Percentiles rank a stretch among this genome's conserved stretches.
These are phyloP conservation scores for Eidolon dupreanum DNA, from an alignment of 2,797 vertebrate species.

Conservation along the genomic window DNA sequence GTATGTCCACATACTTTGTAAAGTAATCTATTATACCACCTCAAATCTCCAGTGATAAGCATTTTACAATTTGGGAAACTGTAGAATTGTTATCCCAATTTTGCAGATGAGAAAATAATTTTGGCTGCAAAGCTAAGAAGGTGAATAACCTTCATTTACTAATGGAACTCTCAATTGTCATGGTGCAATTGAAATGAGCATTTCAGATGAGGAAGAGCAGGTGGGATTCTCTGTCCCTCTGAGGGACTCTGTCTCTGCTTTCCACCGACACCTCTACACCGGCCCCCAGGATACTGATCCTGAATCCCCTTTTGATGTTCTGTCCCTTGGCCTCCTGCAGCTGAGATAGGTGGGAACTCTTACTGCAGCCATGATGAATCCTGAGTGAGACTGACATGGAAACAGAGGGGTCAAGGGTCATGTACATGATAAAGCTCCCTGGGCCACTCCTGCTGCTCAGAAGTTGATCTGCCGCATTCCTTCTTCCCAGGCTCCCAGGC, in stretches of 20 bases:
- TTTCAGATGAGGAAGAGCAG: background rate
- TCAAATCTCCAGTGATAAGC: background rate
- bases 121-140: background rate
- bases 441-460: background rate
- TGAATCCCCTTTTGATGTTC: too few species aligned
- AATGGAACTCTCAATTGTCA: background rate
- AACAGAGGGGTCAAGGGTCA: background rate
- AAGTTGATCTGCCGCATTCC: background rate
- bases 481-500: too few species aligned
- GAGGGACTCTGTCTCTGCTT: background rate
- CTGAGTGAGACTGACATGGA: background rate
- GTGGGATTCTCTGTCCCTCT: background rate
- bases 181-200: background rate
- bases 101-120: background rate
- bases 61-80: background rate
- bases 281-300: background rate
- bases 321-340: background rate
- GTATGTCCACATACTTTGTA: background rate
- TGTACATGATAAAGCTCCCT: accelerated
- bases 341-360: background rate
- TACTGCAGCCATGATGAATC: background rate
- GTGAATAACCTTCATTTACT: background rate
- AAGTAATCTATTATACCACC: background rate
- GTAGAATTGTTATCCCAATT: background rate
- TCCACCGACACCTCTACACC: too few species aligned